phyloP scores from a whole-genome alignment of 1,140 invertebrate species.

The Trachelipus rathkii region DNA sequence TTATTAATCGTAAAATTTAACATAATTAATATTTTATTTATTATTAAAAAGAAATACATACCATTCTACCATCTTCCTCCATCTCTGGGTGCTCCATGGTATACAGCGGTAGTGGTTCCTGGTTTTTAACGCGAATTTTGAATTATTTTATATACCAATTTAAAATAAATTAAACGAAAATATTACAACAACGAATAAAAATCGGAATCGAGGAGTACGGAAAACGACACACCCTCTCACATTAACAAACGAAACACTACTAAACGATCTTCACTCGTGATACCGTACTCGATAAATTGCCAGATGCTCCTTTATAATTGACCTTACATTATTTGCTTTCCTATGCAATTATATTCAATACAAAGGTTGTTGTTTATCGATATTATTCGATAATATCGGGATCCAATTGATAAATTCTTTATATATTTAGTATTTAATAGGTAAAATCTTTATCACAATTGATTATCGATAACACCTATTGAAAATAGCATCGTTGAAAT shows the following conservation, averaged over 20 bases:
- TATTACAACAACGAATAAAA: slow-evolving; percentile 44
- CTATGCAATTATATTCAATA: neutral
- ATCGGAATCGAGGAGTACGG: slow-evolving; percentile 14
- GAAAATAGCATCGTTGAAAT: slow-evolving; percentile 23
- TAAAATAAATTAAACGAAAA: no score
- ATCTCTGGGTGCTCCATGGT: slow-evolving; percentile 76
- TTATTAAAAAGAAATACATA: slow-evolving; percentile 50
- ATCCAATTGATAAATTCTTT: neutral
- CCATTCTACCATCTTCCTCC: slow-evolving; percentile 60
- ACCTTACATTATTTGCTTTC: slow-evolving; percentile 16
- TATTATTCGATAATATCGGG: neutral
- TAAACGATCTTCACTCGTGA: slow-evolving; percentile 18
- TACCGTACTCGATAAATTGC: slow-evolving; percentile 10
- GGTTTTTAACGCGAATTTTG: slow-evolving; percentile 89
- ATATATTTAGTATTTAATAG: neutral
- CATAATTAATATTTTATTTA: neutral
- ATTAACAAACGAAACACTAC: slow-evolving; percentile 35
- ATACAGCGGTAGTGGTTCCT: slow-evolving; percentile 77
- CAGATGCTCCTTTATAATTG: slow-evolving; percentile 24
- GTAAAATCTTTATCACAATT: no score
- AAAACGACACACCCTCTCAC: slow-evolving; percentile 28
- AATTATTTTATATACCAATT: no score
- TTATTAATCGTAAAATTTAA: neutral
- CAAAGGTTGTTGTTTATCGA: no score
- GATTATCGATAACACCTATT: slow-evolving; percentile 1